Base-by-base conservation (phyloP, 2,888 invertebrate genomes). In the Cerceris rybyensis region DNA sequence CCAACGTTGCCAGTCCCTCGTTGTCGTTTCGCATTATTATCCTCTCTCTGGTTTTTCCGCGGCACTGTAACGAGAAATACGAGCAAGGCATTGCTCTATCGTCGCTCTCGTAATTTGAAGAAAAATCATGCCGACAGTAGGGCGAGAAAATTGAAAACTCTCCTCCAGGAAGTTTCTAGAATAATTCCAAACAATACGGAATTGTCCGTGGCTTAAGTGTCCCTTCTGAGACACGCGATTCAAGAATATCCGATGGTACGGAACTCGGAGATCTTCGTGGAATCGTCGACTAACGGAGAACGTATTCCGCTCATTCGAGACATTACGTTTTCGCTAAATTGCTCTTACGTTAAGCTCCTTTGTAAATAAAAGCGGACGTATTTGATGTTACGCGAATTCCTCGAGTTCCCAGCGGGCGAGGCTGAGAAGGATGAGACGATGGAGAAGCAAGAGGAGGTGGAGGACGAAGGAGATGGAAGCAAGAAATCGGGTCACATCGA, bases 401-500 rank as follows among this genome's bases (percentile, higher is more conserved):
- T 28, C 28, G 28, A 28, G 28, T 28, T 28, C 28, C 28, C 28
- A 28, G 28, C 28, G 28, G 28, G 28, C 28, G 28, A 28, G 28
- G 28, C 28, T 28, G 28, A 28, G 28, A 1, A 28, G 28, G 28
- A 28, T 28, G 28, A 28, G 28, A 28, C 28, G 28, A 28, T 4
- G 28, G 28, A 28, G 28, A 28, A 4, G 28, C 28, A 28, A 28
- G 28, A 28, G 2, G 28, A 28, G 28, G 28, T 2, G 28, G 28
- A 28, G 46, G 46, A 8, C 9, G 11, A 11, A 46, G 11, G n/a
- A 50, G n/a, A 5, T 7, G 50, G 50, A n/a, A 57, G 4, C 8
- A 28, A 41, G 54, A 55, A 72, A 71, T 14, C 69, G 49, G 69
- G 67, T 71, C 76, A 63, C 54, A 43, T 70, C 73, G 73, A 76